Conservation (phyloP, 2,797 vertebrate species). For the Erethizon dorsatum region DNA sequence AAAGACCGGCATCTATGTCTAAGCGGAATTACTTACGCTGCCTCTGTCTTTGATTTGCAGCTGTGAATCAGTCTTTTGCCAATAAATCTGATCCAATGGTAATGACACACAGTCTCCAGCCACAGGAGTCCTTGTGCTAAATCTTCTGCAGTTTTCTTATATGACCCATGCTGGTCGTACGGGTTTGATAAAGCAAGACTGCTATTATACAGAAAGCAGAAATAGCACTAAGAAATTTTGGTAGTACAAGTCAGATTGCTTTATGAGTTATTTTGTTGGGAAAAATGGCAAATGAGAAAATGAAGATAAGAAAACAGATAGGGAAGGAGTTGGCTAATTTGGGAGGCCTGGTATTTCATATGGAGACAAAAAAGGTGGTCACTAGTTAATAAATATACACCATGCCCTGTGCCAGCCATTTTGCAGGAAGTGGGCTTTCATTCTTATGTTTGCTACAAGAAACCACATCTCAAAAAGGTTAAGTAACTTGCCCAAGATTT, state of each 20-base stretch:
- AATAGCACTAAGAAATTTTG: not conserved
- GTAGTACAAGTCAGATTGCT: not conserved
- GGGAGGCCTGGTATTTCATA: not conserved
- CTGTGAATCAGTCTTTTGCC: not conserved
- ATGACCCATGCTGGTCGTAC: not conserved
- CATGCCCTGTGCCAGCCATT: not conserved
- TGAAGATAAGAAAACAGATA: not conserved
- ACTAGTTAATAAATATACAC: not conserved
- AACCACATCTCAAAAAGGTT: not conserved
- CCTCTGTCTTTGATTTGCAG: not conserved
- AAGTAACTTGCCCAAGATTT: conserved; percentile 22
- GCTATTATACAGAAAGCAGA: not conserved
- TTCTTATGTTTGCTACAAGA: conserved; percentile 22
- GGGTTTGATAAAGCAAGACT: conserved; percentile 3
- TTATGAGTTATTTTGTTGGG: not conserved
- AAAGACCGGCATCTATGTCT: conserved; percentile 10
- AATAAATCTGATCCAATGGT: conserved; percentile 41
- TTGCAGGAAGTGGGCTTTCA: not conserved
- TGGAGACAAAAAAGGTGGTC: not conserved
- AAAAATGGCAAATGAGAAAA: conserved; percentile 16
- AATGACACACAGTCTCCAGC: not conserved
- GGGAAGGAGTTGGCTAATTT: not conserved
- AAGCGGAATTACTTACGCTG: conserved; percentile 13
- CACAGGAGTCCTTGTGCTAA: not conserved
- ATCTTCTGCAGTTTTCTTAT: conserved; percentile 37